Base-by-base conservation (phyloP, 1,140 invertebrate species). In the Saxidomus purpurata region DNA sequence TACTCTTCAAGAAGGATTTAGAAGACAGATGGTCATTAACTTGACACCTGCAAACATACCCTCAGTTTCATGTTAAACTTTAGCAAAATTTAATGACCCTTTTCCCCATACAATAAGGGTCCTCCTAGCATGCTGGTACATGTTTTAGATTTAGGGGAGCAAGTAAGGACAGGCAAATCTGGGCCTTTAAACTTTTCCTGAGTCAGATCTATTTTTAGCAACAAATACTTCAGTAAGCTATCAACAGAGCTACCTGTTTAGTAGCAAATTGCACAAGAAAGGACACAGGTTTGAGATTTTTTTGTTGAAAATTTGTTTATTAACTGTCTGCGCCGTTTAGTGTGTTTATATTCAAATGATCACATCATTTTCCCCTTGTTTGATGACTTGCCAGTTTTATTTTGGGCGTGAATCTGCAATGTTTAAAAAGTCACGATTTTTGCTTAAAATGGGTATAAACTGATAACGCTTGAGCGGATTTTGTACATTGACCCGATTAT, bases 131-230 rank as follows among this genome's bases (percentile, higher is more conserved):
- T 28, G 59, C 25, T 63, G n/a, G 11, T 9, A 63, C 59, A n/a
- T 63, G 59, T 63, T 55, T 55, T 3, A 55, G 13, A 13, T 11
- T n/a, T 43, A 8, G 1, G n/a, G 25, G 25, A 9, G 28, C 59
- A 28, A 28, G 59, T 63, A 63, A 28, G 9, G 28, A 63, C 59
- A 28, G 11, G 59, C 28, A 6, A 11, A 28, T 28, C 8, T 4
- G 59, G 59, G 25, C 15, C 59, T 63, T 63, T 63, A 28, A 28
- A 63, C n/a, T 28, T 28, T 63, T 2, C n/a, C 59, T 63, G 59
- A 63, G 59, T 63, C 59, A 63, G 59, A 63, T 63, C 25, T 63
- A 63, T 63, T 4, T 63, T 63, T 63, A 63, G 59, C 28, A 63
- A 63, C 59, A 63, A 25, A 63, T 28, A 63, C 59, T 15, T 28